Evolutionary conservation across 2,888 invertebrate genomes (phyloP), one percentile per base, ranked within the genome.

Genomic region (Exephanes ischioxanthus): DNA sequence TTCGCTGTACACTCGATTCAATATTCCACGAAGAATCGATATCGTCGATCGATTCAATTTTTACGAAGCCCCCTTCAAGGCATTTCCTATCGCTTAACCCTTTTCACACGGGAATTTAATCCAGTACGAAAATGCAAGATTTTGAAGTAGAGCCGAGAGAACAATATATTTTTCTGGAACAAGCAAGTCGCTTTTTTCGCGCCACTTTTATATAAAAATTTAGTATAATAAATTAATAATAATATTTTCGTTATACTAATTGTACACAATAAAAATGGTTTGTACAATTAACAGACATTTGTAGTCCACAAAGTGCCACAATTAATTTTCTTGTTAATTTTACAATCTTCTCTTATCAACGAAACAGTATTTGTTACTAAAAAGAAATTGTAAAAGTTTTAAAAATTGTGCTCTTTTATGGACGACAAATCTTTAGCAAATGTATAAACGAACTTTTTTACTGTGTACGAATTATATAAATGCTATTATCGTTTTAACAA

Each of bases 1-100:
- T 58, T 72, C 51, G 51, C 67, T 82, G 61, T 41, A 22, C 41
- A 48, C 71, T 80, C 79, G 85, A 86, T 88, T 75, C 83, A 61
- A 80, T 87, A 33, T 7, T 22, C 58, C 73, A 26, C 58, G 22
- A 58, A 22, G 58, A 58, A 58, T 58, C 58, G 58, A 58, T 58
- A 58, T 58, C 26, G 26, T 26, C 58, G 58, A 58, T 58, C 58
- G 11, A 22, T 9, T 11, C 26, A 22, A 26, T 26, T 58, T 58
- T 26, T 26, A 58, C 58, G 58, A 26, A 22, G 19, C 22, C 22
- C 22, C 55, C 58, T 14, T 14, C 4, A 58, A 26, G 11, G 22
- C 4, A 26, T 58, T 58, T 26, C 14, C 58, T 22, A 22, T 26
- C 58, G 22, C 22, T 58, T 26, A 58, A 26, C 22, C 26, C 26